These are phyloP conservation scores for Ernsta delagoae DNA, from an alignment of 2,888 invertebrate genomes.

Conservation along the genomic window DNA sequence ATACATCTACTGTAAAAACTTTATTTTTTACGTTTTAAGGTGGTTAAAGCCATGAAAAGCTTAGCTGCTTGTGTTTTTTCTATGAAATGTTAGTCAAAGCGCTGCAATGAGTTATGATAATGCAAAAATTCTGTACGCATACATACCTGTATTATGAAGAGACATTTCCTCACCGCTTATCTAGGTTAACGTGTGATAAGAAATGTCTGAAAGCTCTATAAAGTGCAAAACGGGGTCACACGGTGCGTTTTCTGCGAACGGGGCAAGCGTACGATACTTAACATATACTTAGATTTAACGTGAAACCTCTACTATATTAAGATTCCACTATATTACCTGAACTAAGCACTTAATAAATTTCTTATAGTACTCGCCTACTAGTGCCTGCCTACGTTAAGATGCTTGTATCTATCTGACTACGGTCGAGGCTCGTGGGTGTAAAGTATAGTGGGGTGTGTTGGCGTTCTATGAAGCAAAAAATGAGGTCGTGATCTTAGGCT, in stretches of 20 bases:
- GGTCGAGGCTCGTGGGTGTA: too few relatives aligned
- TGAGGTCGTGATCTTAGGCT: conserved; percentile 11
- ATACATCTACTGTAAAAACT: too few relatives aligned
- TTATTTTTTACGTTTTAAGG: too few relatives aligned
- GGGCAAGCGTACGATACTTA: background rate
- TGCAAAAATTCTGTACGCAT: background rate
- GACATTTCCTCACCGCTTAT: background rate
- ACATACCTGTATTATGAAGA: too few relatives aligned
- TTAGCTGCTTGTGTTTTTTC: too few relatives aligned
- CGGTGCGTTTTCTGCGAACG: background rate
- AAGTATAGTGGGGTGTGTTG: background rate
- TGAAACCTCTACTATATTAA: background rate
- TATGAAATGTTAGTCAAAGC: too few relatives aligned
- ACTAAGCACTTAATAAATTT: conserved; percentile 18
- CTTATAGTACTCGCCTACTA: background rate
- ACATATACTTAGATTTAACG: background rate
- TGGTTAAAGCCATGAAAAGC: too few relatives aligned
- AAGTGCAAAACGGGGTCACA: conserved; percentile 19
- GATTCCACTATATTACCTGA: background rate
- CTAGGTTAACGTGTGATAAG: conserved; percentile 14
- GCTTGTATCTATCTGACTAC: too few relatives aligned
- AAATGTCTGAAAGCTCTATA: conserved; percentile 6
- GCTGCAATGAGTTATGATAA: background rate
- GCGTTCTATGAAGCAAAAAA: conserved; percentile 16
- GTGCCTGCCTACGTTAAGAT: too few relatives aligned